Base-by-base conservation (phyloP, 2,797 vertebrate genomes). In the Pristis pectinata region DNA sequence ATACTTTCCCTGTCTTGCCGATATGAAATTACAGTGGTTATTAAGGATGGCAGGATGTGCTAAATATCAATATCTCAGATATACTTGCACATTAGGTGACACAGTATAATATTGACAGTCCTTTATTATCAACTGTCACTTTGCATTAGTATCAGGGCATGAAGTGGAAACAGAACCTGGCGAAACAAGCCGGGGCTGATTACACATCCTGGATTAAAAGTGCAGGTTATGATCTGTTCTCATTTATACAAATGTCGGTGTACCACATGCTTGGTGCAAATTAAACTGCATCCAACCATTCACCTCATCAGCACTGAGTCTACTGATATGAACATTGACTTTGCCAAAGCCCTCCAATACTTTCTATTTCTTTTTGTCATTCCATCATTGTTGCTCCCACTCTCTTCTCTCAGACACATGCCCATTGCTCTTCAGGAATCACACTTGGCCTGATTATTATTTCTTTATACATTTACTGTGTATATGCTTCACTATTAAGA, bases 41-140 rank as follows among this genome's bases (percentile, higher is more conserved):
- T 91, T 91, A 91, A n/a, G 87, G 87, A 41, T 91, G 87, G 87
- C 87, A 91, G n/a, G 59, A 64, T 64, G 87, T 91, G 87, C n/a
- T 91, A 91, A 91, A 64, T 91, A 91, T 91, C 87, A 91, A 64
- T 91, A 91, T 91, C 59, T 64, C 87, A 91, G 59, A 91, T 91
- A 91, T 91, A 91, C 87, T 91, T 41, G 59, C 87, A 91, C 87
- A 91, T 91, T 91, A 91, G 87, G 87, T 91, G 87, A 91, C 59
- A 91, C n/a, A 37, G 59, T 91, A 91, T 64, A 91, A 91, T 91
- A 91, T 91, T 91, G 87, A 91, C 87, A 91, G 87, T 91, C 87
- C 87, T 64, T 91, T 91, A 91, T 91, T 91, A 91, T 91, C 59
- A 91, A n/a, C 87, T 64, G 87, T 91, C 87, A 91, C 87, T 91